Evolutionary conservation across 2,113 vertebrate species (phyloP), one percentile per base, ranked within the genome.

Genomic region (Oreochromis tanganicae): DNA sequence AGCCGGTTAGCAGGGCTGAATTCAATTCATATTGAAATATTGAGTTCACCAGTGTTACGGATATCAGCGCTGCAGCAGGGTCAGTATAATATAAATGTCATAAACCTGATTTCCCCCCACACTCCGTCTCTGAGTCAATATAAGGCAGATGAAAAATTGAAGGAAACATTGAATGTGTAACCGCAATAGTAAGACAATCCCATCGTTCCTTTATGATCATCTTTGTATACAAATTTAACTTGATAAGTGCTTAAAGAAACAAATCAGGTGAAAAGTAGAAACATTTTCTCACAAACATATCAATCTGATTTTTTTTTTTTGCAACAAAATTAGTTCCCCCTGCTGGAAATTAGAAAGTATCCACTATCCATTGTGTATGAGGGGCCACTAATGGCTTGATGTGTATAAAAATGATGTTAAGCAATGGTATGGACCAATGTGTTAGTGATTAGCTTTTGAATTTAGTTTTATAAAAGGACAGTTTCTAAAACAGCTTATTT

Each of bases 201-300:
- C n/a, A 21, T 68, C 0, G 3, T 38, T 68, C n/a, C 0, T 38
- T 68, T 21, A 3, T 21, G 36, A 38, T 41, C 36, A 68, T 68
- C 11, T 68, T 41, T 41, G 1, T 41, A 68, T 21, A 68, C 11
- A 68, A 68, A 68, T 68, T 41, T 41, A 41, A 68, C 19, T 41
- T 21, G 11, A 24, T 13, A 41, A 41, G n/a, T 68, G 12, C 11
- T 41, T 1, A 38, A 68, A 41, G 63, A 68, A 68, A 68, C 7
- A 68, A 68, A 68, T 0, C 63, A 41, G 36, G n/a, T 41, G 36
- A 68, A 68, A 1, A 68, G 63, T 68, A 24, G 19, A 41, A 41
- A 41, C 36, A 24, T 14, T 68, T 68, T 41, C 36, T 68, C 63
- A 68, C 38, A 71, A 71, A 43, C n/a, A 43, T 19, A 52, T 6